Base-by-base conservation (phyloP, 2,113 vertebrate genomes). In the Pungitius pungitius region DNA sequence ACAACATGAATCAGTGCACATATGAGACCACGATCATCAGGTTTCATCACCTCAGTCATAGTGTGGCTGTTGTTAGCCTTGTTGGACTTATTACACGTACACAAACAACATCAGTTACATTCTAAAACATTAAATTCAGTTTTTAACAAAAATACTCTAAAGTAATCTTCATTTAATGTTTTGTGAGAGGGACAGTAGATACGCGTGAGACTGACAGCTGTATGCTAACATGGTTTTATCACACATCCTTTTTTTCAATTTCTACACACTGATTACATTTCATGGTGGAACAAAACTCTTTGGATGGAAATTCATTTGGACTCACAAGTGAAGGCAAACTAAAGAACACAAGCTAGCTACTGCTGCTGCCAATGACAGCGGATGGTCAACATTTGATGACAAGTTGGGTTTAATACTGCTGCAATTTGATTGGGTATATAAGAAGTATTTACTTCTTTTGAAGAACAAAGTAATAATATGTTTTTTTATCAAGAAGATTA, bases 1-100 rank as follows among this genome's bases (percentile, higher is more conserved):
- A 35, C 35, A 73, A 54, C 59, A 8, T 51, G 56, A 52, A 62
- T 33, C 43, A 22, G n/a, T 39, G 15, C 58, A 68, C 35, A 8
- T 26, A 54, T 42, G 7, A 55, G 40, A 52, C 40, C 55, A 22
- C 42, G 40, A 49, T 54, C 15, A 39, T 60, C 30, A 70, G 12
- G 59, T 18, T 61, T 69, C 2, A 68, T 18, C 9, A 58, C 43
- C 73, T 69, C 33, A 49, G 52, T 67, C 43, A 17, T n/a, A 20
- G 30, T 22, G 20, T 42, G 52, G 60, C 56, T 74, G 61, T 51
- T 43, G 22, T 45, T 27, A 61, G 62, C 39, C 51, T 67, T 14
- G 65, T 74, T 30, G 56, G 43, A 78, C 17, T 18, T 62, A 3
- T 3, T 45, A 47, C 49, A 27, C 49, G 56, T 12, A 55, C 55